Percentiles rank a stretch among this genome's conserved stretches.
Evolutionary conservation across 2,888 invertebrate genomes (phyloP).

Genomic region (Morpho helenor): DNA sequence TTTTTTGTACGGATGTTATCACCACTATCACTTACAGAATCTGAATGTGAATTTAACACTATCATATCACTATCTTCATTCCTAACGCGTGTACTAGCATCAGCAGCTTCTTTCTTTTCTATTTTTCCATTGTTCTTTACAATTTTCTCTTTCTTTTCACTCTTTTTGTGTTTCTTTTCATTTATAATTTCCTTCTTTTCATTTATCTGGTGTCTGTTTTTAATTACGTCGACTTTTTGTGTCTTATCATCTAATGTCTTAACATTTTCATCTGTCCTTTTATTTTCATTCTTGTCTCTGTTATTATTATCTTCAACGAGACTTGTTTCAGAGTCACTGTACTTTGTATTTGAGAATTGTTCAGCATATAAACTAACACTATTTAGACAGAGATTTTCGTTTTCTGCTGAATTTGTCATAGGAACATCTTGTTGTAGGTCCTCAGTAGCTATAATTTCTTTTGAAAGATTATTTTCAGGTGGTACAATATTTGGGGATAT

Average conservation of each 20-base stretch:
- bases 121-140: neutral
- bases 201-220: slow-evolving; percentile 10
- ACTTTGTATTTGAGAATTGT: slow-evolving; percentile 43
- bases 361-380: slow-evolving; percentile 58
- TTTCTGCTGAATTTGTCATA: slow-evolving; percentile 15
- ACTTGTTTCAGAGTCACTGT: slow-evolving; percentile 38
- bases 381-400: slow-evolving; percentile 54
- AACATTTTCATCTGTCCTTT: neutral
- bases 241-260: neutral
- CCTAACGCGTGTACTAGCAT: neutral
- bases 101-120: neutral
- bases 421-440: slow-evolving; percentile 5
- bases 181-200: neutral
- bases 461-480: neutral
- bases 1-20: slow-evolving; percentile 4
- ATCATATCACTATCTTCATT: slow-evolving; percentile 34
- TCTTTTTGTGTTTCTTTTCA: neutral
- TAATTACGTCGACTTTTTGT: neutral
- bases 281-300: neutral
- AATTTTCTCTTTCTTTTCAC: neutral
- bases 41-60: slow-evolving; percentile 45
- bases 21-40: slow-evolving; percentile 34
- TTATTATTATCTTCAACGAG: slow-evolving; percentile 35
- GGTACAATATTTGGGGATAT: neutral
- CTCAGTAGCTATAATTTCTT: slow-evolving; percentile 16